phyloP scores from a whole-genome alignment of 2,113 vertebrate genomes.

The Platysternon megacephalum region DNA sequence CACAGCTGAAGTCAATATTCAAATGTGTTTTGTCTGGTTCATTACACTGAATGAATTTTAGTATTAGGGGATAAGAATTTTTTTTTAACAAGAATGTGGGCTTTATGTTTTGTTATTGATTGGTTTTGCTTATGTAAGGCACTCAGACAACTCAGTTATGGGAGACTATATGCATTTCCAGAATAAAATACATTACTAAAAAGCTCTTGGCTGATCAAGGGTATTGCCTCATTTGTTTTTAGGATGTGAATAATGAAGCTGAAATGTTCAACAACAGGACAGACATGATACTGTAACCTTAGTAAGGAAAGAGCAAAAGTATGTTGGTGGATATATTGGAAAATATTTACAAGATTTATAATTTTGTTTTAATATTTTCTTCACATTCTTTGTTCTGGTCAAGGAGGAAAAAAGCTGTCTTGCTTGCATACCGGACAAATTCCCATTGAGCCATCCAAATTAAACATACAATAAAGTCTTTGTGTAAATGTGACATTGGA shows the following conservation, averaged over 20 bases:
- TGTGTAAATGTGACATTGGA: background rate
- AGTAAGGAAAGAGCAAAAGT: accelerated
- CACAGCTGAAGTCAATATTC: background rate
- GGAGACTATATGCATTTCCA: background rate
- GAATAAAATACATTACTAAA: background rate
- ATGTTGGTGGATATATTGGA: background rate
- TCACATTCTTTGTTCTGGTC: background rate
- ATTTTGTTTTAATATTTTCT: background rate
- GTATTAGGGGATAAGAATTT: background rate
- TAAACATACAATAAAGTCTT: background rate
- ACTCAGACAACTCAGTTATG: background rate
- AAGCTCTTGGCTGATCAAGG: background rate
- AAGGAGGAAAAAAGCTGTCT: background rate
- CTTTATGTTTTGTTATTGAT: background rate
- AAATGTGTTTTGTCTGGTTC: background rate
- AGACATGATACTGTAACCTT: accelerated
- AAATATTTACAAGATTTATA: background rate
- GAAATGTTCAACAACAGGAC: background rate
- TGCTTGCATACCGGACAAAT: background rate
- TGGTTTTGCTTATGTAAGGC: background rate
- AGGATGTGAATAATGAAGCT: background rate
- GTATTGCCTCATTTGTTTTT: accelerated
- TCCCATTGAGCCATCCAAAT: background rate
- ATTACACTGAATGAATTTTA: background rate
- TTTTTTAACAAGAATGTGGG: background rate